phyloP scores from a whole-genome alignment of 2,888 invertebrate species.

The Creontiades dilutus region DNA sequence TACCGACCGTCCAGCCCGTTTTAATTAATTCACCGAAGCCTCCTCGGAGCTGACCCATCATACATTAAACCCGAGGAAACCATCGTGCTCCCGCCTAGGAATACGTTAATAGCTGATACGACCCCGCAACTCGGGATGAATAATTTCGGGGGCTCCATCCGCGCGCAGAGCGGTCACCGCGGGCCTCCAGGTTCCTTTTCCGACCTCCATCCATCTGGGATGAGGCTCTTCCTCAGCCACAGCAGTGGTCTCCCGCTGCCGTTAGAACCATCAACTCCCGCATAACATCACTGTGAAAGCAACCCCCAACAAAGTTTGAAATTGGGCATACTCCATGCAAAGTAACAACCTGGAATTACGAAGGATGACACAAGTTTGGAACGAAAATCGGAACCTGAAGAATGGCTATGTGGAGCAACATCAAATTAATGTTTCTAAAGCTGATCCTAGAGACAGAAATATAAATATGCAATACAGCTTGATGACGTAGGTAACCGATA shows the following conservation, averaged over 20 bases:
- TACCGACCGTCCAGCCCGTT: constrained; percentile 49
- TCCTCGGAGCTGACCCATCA: constrained; percentile 66
- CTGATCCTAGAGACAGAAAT: too few relatives aligned
- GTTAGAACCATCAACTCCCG: neutral
- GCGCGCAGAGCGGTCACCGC: constrained; percentile 52
- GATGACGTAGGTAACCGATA: too few relatives aligned
- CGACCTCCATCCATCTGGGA: constrained; percentile 45
- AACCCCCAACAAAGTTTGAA: neutral
- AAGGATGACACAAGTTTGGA: too few relatives aligned
- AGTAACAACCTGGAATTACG: neutral
- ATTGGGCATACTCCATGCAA: neutral
- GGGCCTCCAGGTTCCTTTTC: constrained; percentile 18
- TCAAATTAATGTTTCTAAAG: too few relatives aligned
- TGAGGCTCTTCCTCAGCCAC: neutral
- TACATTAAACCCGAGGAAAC: constrained; percentile 62
- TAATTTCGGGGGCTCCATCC: constrained; percentile 46
- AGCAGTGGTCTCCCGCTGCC: constrained; percentile 41
- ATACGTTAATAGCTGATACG: constrained; percentile 70
- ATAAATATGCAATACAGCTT: too few relatives aligned
- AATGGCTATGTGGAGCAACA: too few relatives aligned
- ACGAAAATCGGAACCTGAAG: too few relatives aligned
- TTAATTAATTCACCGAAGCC: constrained; percentile 69
- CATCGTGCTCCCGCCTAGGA: constrained; percentile 59
- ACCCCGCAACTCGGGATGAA: constrained; percentile 52
- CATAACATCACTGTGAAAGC: constrained; percentile 6